These are phyloP conservation scores for Turritopsis rubra DNA, from an alignment of 30 jellyfish, hydroid and myxozoan genomes.

Conservation along the genomic window DNA sequence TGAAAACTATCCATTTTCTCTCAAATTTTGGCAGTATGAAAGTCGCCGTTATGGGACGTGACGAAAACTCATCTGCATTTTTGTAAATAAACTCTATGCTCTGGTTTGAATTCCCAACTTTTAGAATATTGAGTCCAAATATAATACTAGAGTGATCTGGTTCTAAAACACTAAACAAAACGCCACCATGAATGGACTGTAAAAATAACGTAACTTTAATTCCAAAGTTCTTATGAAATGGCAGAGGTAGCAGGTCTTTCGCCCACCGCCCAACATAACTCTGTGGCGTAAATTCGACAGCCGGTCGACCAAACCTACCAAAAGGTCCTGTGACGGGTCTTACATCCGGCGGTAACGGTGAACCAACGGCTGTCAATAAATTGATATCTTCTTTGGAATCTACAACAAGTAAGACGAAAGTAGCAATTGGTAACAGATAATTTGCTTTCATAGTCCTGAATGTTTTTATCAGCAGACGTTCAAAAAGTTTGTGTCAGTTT, in stretches of 20 bases:
- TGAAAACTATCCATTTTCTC: conserved; percentile 68
- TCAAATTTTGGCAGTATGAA: conserved; percentile 52
- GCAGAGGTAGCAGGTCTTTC: conserved; percentile 51
- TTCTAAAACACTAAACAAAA: conserved; percentile 47
- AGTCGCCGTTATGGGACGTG: conserved; percentile 4
- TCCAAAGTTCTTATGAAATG: conserved; percentile 58
- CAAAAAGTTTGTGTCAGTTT: background rate
- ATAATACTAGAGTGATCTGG: conserved; percentile 50
- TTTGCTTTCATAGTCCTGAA: background rate
- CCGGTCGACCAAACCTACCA: conserved; percentile 71
- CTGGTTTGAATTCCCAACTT: conserved; percentile 33
- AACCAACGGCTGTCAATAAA: conserved; percentile 79
- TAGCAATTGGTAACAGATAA: background rate
- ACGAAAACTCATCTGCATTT: conserved; percentile 27
- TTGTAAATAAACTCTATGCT: conserved; percentile 41
- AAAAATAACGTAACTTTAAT: conserved; percentile 51
- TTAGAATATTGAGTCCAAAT: conserved; percentile 32
- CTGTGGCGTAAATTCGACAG: conserved; percentile 53
- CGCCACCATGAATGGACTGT: conserved; percentile 58
- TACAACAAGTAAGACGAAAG: conserved; percentile 7
- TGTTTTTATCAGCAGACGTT: background rate
- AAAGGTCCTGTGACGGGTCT: conserved; percentile 76
- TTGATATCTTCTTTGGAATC: conserved; percentile 56
- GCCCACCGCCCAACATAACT: conserved; percentile 95
- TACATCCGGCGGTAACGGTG: conserved; percentile 81